phyloP scores from a whole-genome alignment of 2,113 vertebrate species.

The Rhinolophus sinicus region DNA sequence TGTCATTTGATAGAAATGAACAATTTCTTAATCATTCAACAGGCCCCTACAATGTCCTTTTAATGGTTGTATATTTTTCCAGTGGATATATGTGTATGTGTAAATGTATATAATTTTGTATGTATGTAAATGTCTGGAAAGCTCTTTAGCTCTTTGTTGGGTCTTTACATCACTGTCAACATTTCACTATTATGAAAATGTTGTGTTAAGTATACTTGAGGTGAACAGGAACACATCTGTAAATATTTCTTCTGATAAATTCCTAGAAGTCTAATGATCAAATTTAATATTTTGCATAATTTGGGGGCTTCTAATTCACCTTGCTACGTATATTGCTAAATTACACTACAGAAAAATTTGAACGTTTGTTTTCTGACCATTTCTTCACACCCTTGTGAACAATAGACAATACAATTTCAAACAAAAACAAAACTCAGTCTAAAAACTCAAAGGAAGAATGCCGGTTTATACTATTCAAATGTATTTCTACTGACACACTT shows the following conservation, averaged over 20 bases:
- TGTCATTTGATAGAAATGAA: neutral
- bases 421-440: neutral
- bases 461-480: neutral
- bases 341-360: neutral
- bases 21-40: neutral
- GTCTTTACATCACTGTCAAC: neutral
- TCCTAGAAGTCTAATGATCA: neutral
- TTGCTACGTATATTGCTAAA: neutral
- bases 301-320: neutral
- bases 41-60: neutral
- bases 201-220: neutral
- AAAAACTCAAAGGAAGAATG: neutral
- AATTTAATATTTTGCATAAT: neutral
- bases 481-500: neutral
- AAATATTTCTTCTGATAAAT: slow-evolving; percentile 2
- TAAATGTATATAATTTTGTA: neutral
- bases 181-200: neutral
- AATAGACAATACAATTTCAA: neutral
- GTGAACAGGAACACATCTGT: neutral
- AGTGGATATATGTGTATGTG: neutral
- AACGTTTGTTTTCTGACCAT: neutral
- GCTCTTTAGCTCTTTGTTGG: neutral
- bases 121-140: too few species aligned
- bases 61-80: neutral
- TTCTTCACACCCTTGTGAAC: neutral